Evolutionary conservation across 2,888 invertebrate genomes (phyloP).

Genomic region (Chrysodeixis includens): DNA sequence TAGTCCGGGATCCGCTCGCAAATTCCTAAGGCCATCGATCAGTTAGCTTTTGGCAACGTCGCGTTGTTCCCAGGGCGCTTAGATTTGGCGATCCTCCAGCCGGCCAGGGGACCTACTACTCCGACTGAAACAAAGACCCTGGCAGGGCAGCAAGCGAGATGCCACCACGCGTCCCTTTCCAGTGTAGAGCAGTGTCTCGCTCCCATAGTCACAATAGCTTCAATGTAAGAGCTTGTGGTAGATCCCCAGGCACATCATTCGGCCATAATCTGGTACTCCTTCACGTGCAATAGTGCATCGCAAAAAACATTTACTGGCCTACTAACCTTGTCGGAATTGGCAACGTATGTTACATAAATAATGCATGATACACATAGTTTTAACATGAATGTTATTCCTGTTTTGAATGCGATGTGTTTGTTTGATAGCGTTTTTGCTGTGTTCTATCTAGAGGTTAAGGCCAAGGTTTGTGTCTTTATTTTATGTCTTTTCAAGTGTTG

Average conservation of each 20-base stretch:
- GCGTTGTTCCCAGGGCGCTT: constrained; percentile 66
- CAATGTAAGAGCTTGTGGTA: no score
- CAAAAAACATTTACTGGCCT: constrained; percentile 64
- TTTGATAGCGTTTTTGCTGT: constrained; percentile 19
- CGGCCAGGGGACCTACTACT: constrained; percentile 22
- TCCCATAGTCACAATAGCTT: no score
- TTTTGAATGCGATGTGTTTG: constrained; percentile 45
- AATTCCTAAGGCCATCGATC: constrained; percentile 74
- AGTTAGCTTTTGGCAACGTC: constrained; percentile 71
- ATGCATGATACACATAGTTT: constrained; percentile 39
- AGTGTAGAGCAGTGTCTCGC: no score
- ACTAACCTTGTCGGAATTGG: constrained; percentile 56
- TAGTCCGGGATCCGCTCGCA: constrained; percentile 61
- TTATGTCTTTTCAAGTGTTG: not conserved
- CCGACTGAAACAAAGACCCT: no score
- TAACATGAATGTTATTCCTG: constrained; percentile 21
- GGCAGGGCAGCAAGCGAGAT: no score
- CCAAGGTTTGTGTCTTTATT: not conserved
- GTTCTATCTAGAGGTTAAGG: not conserved
- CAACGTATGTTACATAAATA: constrained; percentile 33
- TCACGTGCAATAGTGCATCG: constrained; percentile 64
- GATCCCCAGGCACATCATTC: constrained; percentile 62
- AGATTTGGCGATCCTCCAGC: constrained; percentile 70
- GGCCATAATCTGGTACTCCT: constrained; percentile 69
- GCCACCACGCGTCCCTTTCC: no score